Evolutionary conservation across 2,888 invertebrate genomes (phyloP).

Genomic region (Anaspis maculata): DNA sequence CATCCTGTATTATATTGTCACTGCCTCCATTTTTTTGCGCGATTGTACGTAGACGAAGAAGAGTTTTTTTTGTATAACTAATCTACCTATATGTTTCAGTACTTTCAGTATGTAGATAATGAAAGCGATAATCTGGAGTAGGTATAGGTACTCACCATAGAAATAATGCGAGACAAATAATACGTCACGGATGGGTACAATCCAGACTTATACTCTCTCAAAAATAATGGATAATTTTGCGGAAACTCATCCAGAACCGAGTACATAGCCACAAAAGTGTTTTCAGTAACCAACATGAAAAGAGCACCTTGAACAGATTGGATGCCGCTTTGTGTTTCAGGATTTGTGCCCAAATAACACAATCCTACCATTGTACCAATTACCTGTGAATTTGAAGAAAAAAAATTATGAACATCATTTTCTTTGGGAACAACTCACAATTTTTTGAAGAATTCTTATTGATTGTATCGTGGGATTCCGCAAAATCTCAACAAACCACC

Average conservation of each 20-base stretch:
- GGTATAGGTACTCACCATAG: slow-evolving; percentile 60
- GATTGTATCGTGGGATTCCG: slow-evolving; percentile 76
- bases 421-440: slow-evolving; percentile 57
- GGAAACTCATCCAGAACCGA: slow-evolving; percentile 80
- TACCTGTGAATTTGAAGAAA: too few species aligned
- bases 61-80: slow-evolving; percentile 2
- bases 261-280: slow-evolving; percentile 88
- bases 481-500: slow-evolving; percentile 63
- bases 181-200: slow-evolving; percentile 73
- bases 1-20: too few species aligned
- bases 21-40: too few species aligned
- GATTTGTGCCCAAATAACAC: slow-evolving; percentile 70
- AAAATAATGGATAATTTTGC: slow-evolving; percentile 67
- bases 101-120: too few species aligned
- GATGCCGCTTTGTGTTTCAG: slow-evolving; percentile 69
- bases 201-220: slow-evolving; percentile 74
- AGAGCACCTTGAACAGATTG: slow-evolving; percentile 83
- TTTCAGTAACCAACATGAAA: slow-evolving; percentile 82
- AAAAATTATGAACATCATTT: too few species aligned
- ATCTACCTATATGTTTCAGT: too few species aligned
- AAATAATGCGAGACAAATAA: slow-evolving; percentile 69
- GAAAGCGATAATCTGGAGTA: not conserved
- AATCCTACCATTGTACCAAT: slow-evolving; percentile 73
- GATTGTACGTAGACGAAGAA: too few species aligned
- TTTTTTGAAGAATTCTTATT: slow-evolving; percentile 70